Evolutionary conservation across 2,888 invertebrate genomes (phyloP), one percentile per base, ranked within the genome.

Genomic region (Ormyrus rosae): DNA sequence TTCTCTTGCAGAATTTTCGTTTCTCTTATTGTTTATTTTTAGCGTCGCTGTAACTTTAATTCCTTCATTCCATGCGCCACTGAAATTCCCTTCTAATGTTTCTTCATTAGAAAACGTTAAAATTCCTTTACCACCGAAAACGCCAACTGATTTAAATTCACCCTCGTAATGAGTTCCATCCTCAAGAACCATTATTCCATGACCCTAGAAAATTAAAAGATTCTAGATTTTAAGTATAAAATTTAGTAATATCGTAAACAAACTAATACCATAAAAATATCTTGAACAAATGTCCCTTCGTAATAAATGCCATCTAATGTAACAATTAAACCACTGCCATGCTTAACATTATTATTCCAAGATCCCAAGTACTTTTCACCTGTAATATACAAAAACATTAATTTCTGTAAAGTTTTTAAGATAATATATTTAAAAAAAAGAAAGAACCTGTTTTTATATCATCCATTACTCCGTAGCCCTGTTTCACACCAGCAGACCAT

Each of bases 251-350:
- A 19, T 55, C 11, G 50, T 34, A 11, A 67, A 53, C 55, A 8
- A 58, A 8, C 65, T 73, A 63, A 77, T 89, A 96, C 96, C 87
- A 94, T 94, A 82, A 98, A 92, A 84, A 95, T 93, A 89, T 96
- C 96, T 87, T 96, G 95, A 86, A 94, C 93, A 88, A 97, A 98
- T 82, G 94, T 93, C 11, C 98, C 98, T 91, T 97, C 97, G 86
- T 97, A 97, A 90, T 97, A 98, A 89, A 96, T 95, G 0, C 97
- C 97, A 88, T 97, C 97, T 78, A 97, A 92, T 0, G 97, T 97
- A 13, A 98, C 96, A 78, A 97, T 96, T 80, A 96, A 92, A 5
- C 97, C 98, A 86, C 94, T 94, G 0, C 97, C 98, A 86, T 96
- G 95, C 82, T 96, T 95, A 88, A 94, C 94, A 88, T 96, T 96